Base-by-base conservation (phyloP, 2,113 vertebrate genomes). In the Myotis yumanensis region DNA sequence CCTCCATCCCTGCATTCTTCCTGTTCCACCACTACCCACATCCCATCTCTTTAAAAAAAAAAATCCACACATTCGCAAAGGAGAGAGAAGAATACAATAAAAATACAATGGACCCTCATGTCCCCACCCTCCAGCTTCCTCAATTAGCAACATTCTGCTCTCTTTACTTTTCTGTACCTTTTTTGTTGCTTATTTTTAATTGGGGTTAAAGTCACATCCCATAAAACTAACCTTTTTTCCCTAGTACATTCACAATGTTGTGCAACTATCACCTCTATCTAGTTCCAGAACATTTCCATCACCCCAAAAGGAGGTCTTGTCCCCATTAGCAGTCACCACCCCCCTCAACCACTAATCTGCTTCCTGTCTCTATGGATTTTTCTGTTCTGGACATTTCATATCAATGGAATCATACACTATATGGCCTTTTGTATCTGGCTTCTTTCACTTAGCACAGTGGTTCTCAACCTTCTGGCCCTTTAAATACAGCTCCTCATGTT, bases 121-220 rank as follows among this genome's bases (percentile, higher is more conserved):
- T 52, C 23, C 11, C 20, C 7, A 43, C n/a, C 16, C 16, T 37
- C 68, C 35, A 11, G 7, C 51, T n/a, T 72, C 52, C 23, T 54
- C 22, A n/a, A 0, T 52, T 7, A 40, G 52, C 30, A 14, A 0
- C 32, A 1, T 17, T 69, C 23, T 37, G 4, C 9, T 59, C 11
- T 43, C 40, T 32, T 77, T 46, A 35, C 16, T 18, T 83, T 37
- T 59, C 15, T 4, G 4, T 54, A 52, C 37, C 15, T 72, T 71
- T 69, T 46, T 52, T 80, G 43, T 86, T 48, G n/a, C 51, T 76
- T 30, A 16, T 51, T 35, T 30, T 23, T 52, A 16, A 9, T 46
- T 80, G 14, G 18, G 2, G 9, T 35, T 64, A 84, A 84, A 80
- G 66, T 66, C 37, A 12, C 32, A 40, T 54, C 48, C 54, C 32